Evolutionary conservation across 2,113 vertebrate genomes (phyloP).

Genomic region (Bucco capensis): DNA sequence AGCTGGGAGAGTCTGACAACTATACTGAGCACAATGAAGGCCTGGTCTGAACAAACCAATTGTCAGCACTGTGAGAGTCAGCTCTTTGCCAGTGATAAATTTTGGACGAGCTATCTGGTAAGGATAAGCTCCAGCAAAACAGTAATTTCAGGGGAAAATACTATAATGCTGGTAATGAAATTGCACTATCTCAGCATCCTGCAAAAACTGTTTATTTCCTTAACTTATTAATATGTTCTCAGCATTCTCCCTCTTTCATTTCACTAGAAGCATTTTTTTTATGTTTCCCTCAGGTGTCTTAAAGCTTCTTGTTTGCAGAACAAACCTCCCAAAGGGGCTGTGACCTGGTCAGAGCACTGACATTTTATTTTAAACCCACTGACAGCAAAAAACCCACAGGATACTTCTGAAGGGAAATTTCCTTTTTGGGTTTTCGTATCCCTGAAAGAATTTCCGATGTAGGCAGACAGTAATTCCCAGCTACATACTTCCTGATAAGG

Average conservation of each 20-base stretch:
- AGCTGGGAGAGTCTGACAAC: rapidly evolving
- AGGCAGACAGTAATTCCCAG: constrained; percentile 76
- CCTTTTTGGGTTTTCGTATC: constrained; percentile 79
- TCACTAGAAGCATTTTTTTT: neutral
- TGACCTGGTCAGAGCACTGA: constrained; percentile 14
- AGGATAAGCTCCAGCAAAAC: neutral
- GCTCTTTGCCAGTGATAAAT: neutral
- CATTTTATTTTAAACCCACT: constrained; percentile 47
- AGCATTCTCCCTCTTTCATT: neutral
- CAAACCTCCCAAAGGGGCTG: neutral
- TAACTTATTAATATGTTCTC: neutral
- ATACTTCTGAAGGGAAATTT: constrained; percentile 76
- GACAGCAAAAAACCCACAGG: constrained; percentile 5
- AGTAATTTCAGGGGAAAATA: neutral
- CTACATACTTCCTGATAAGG: constrained; percentile 79
- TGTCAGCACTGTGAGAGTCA: neutral
- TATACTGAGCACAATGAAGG: neutral
- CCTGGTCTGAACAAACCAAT: neutral
- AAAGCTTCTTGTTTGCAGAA: constrained; percentile 21
- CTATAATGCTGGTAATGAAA: neutral
- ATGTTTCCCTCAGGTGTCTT: constrained; percentile 21
- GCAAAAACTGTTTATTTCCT: neutral
- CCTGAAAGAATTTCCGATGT: constrained; percentile 79
- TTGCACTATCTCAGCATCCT: neutral
- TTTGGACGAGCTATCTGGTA: neutral